These are phyloP conservation scores for Ceratina calcarata DNA, from an alignment of 1,140 invertebrate species.

Conservation along the genomic window DNA sequence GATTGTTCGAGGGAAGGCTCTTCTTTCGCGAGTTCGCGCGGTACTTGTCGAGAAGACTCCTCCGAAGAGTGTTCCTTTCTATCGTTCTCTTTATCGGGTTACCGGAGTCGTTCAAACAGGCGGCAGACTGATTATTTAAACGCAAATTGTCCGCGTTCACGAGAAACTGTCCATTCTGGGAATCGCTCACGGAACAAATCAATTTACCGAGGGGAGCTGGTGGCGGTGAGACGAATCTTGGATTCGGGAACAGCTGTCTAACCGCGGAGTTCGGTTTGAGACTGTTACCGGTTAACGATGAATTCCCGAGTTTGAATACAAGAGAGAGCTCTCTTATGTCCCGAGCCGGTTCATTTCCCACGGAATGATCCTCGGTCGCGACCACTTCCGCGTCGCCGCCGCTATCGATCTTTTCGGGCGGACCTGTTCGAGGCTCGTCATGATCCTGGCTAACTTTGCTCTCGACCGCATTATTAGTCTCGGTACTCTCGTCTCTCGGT, in stretches of 20 bases:
- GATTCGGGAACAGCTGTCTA: constrained; percentile 86
- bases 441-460: not conserved
- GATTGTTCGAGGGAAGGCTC: constrained; percentile 76
- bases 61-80: constrained; percentile 86
- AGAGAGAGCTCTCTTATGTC: constrained; percentile 79
- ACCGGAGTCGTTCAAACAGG: constrained; percentile 80
- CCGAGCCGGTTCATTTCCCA: constrained; percentile 10
- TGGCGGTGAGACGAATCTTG: constrained; percentile 81
- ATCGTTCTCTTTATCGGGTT: constrained; percentile 84
- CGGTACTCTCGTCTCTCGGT: not conserved
- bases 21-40: constrained; percentile 75
- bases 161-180: constrained; percentile 78
- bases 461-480: constrained; percentile 9
- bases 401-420: not conserved
- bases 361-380: not conserved
- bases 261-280: constrained; percentile 87
- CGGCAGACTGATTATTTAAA: constrained; percentile 76
- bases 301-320: constrained; percentile 82
- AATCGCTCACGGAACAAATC: constrained; percentile 60
- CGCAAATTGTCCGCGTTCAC: constrained; percentile 84
- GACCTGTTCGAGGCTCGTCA: not conserved
- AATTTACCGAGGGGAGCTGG: constrained; percentile 78
- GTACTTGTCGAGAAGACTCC: constrained; percentile 85
- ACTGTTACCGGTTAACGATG: constrained; percentile 82
- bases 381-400: constrained; percentile 4